phyloP scores from a whole-genome alignment of 2,797 vertebrate genomes.

The Cirrhinus mrigala region DNA sequence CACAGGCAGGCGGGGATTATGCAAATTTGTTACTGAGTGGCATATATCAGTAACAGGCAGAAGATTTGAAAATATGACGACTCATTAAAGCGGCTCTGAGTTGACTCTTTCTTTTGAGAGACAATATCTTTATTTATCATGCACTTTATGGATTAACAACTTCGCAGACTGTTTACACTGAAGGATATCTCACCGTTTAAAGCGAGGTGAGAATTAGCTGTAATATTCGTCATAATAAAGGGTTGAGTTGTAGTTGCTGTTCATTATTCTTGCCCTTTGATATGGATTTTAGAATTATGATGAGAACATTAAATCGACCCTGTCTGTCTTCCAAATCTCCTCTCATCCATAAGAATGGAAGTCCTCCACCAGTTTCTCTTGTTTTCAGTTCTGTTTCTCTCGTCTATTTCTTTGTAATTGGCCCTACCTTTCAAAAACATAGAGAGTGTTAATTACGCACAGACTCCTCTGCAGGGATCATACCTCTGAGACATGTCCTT shows the following conservation, averaged over 20 bases:
- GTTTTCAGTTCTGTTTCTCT: constrained; percentile 41
- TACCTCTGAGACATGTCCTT: constrained; percentile 70
- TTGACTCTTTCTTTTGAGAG: too few relatives aligned
- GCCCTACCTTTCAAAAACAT: constrained; percentile 68
- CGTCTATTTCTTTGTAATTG: constrained; percentile 62
- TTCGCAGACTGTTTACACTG: too few relatives aligned
- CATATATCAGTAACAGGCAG: too few relatives aligned
- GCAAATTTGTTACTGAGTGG: too few relatives aligned
- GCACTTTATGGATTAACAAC: too few relatives aligned
- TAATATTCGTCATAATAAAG: constrained; percentile 24
- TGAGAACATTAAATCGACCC: constrained; percentile 29
- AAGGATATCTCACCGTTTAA: neutral
- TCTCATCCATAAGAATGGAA: constrained; percentile 30
- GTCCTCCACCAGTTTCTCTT: neutral
- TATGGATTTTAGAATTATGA: constrained; percentile 56
- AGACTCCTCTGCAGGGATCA: constrained; percentile 63
- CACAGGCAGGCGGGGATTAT: too few relatives aligned
- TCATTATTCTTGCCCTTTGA: constrained; percentile 54
- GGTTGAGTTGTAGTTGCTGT: constrained; percentile 7
- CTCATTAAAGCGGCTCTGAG: too few relatives aligned
- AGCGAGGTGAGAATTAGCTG: neutral
- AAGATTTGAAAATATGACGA: too few relatives aligned
- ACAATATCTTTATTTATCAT: too few relatives aligned
- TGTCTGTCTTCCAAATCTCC: constrained; percentile 39
- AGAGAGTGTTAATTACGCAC: constrained; percentile 77